Evolutionary conservation across 1,140 invertebrate species (phyloP).

Genomic region (Zeugodacus cucurbitae): DNA sequence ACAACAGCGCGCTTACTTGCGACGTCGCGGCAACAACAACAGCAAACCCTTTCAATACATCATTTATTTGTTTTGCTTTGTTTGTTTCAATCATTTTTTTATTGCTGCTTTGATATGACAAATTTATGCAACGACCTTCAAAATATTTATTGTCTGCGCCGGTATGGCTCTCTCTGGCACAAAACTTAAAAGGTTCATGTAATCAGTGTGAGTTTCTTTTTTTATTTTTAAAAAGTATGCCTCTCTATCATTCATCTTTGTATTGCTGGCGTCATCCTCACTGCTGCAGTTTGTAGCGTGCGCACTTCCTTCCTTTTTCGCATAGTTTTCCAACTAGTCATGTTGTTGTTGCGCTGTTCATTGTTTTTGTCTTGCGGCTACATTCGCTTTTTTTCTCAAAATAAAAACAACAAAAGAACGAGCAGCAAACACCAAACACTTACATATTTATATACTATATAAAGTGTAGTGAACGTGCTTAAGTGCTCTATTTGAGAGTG

Average conservation of each 20-base stretch:
- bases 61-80: not conserved
- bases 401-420: too few species aligned
- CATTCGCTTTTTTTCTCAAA: not conserved
- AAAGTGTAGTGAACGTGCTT: not conserved
- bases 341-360: not conserved
- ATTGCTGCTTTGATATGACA: not conserved
- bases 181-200: not conserved
- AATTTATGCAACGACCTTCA: constrained; percentile 38
- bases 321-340: not conserved
- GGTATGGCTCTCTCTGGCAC: not conserved
- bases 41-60: not conserved
- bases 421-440: too few species aligned
- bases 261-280: not conserved
- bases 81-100: not conserved
- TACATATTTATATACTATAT: not conserved
- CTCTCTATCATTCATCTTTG: not conserved
- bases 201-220: not conserved
- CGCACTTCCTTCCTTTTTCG: not conserved
- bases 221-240: not conserved
- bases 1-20: not conserved
- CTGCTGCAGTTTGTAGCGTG: too few species aligned
- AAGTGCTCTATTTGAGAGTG: not conserved
- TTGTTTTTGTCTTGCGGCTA: not conserved
- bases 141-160: not conserved
- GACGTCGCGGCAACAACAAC: not conserved